Evolutionary conservation across 1,140 invertebrate genomes (phyloP), one percentile per base, ranked within the genome.

Genomic region (Achroia grisella): DNA sequence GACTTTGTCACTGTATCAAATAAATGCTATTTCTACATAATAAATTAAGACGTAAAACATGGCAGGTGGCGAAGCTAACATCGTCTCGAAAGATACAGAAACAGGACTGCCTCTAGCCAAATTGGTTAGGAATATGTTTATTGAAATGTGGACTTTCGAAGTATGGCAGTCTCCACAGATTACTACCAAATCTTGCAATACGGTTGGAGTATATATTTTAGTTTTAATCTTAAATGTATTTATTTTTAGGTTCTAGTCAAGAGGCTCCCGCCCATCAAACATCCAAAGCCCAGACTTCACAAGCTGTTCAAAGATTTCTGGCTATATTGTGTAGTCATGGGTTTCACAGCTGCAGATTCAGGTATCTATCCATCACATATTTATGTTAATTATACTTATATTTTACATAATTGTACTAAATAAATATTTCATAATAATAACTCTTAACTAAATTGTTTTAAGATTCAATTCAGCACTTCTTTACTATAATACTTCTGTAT

Each of bases 261-360:
- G 53, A 89, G 97, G 44, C 87, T 99, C 60, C 95, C 96, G 3
- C 92, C 93, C 0, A 98, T 99, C 48, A 91, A 89, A 61, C 92
- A 97, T 53, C 96, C 98, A 0, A 96, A 97, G 58, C 93, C 96
- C 2, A 87, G 97, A n/a, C 87, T 99, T n/a, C 91, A 97, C 59
- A 99, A 99, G 75, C 86, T 99, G 2, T 99, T 99, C 77, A 91
- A 97, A 65, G 98, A 99, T 82, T 99, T 99, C 78, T 99, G 98
- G 98, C 88, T 99, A 8, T 99, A 99, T 75, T 99, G 97, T 71
- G 97, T 99, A n/a, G 94, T 99, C 5, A 97, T 99, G 93, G 97
- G 97, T 13, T 99, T 99, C 78, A 97, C 97, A 1, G 91, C 93
- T 0, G 91, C 93, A 30, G 91, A 94, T 59, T 91, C 93, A 73